Evolutionary conservation across 1,140 invertebrate genomes (phyloP).

Genomic region (Helicoverpa armigera): DNA sequence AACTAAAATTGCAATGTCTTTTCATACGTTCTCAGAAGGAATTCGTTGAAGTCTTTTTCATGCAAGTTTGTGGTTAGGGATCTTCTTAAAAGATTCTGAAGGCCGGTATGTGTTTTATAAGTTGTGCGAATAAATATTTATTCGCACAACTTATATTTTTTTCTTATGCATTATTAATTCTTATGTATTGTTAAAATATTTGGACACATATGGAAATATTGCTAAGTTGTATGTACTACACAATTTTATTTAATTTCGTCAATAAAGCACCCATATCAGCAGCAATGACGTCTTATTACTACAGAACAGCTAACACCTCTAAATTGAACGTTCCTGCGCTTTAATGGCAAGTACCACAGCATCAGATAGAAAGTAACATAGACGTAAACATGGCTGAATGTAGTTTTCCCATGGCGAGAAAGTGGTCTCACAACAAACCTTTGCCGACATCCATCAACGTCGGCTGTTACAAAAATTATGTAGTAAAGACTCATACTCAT

Average conservation of each 20-base stretch:
- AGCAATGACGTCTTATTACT: neutral
- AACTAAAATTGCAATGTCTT: too few relatives aligned
- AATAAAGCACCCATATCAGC: neutral
- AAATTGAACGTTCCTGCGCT: neutral
- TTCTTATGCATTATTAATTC: too few relatives aligned
- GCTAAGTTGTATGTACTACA: too few relatives aligned
- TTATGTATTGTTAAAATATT: neutral
- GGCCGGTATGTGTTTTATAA: too few relatives aligned
- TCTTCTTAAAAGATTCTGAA: neutral
- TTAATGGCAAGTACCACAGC: constrained; percentile 7
- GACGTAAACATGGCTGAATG: constrained; percentile 69
- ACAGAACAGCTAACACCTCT: constrained; percentile 17
- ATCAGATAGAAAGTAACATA: constrained; percentile 68
- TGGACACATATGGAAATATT: neutral
- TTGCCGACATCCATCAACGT: constrained; percentile 56
- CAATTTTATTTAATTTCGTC: neutral
- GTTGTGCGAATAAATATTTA: too few relatives aligned
- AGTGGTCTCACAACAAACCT: constrained; percentile 68
- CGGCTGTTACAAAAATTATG: constrained; percentile 52
- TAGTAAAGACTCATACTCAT: constrained; percentile 23
- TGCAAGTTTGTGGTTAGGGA: neutral
- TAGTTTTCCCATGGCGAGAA: constrained; percentile 78
- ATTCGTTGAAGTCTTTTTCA: constrained; percentile 41
- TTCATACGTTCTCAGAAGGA: too few relatives aligned
- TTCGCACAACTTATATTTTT: too few relatives aligned